Conservation (phyloP, 30 jellyfish, hydroid and myxozoan genomes). For the Turritopsis dohrnii region DNA sequence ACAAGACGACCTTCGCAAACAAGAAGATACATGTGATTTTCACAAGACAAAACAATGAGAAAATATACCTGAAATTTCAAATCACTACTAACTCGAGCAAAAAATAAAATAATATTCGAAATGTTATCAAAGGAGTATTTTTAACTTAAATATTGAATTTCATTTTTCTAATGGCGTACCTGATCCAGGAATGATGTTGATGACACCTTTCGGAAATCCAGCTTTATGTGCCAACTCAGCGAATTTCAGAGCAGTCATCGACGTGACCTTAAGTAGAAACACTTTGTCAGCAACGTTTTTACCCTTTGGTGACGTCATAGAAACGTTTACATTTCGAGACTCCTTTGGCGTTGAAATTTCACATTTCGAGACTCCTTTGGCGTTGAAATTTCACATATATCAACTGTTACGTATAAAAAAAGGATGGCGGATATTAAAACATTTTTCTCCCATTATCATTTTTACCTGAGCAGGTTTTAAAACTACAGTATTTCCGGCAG, state of each 20-base stretch:
- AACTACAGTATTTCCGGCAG: slow-evolving; percentile 98
- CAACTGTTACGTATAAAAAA: not conserved
- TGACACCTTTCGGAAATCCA: slow-evolving; percentile 97
- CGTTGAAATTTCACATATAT: no score
- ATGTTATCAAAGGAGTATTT: no score
- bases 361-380: no score
- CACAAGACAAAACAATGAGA: no score
- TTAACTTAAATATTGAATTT: not conserved
- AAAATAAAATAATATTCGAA: no score
- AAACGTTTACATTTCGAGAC: no score
- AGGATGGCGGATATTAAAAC: not conserved
- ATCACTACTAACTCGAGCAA: no score
- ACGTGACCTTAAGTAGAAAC: slow-evolving; percentile 71
- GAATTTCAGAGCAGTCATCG: slow-evolving; percentile 95
- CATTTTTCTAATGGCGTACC: slow-evolving; percentile 13
- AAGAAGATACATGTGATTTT: no score
- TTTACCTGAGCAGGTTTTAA: slow-evolving; percentile 96
- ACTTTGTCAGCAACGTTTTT: no score
- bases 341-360: no score
- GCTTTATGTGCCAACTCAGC: slow-evolving; percentile 97
- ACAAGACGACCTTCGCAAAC: slow-evolving; percentile 58
- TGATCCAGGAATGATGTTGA: slow-evolving; percentile 96
- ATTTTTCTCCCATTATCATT: not conserved
- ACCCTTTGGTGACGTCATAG: no score
- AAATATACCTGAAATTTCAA: no score